A percentile compares a stretch with the other conserved stretches of the same genome.
These are phyloP conservation scores for Orycteropus afer DNA, from an alignment of 2,113 vertebrate species.

Conservation along the genomic window DNA sequence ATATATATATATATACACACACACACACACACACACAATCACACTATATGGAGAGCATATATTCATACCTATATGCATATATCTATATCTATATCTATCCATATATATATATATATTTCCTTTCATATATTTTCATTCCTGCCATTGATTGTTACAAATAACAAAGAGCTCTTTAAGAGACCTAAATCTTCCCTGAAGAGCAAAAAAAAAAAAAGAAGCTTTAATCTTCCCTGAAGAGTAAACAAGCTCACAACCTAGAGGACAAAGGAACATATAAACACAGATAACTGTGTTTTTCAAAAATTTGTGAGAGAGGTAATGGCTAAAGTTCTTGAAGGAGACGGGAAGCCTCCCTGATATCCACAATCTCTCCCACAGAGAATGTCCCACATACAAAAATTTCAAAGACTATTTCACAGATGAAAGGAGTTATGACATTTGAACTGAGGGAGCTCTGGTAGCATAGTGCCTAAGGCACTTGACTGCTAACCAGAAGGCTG, in stretches of 20 bases:
- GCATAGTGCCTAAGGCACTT: too few species aligned
- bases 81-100: too few species aligned
- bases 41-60: not conserved
- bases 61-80: fast-evolving
- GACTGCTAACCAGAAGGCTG: too few species aligned
- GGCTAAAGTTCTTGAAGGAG: not conserved
- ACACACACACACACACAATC: too few species aligned
- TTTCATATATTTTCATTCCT: not conserved
- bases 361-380: not conserved
- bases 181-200: too few species aligned
- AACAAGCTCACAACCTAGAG: not conserved
- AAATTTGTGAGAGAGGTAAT: not conserved
- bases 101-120: too few species aligned
- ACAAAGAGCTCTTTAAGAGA: not conserved
- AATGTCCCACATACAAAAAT: not conserved
- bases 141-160: not conserved
- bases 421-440: slow-evolving; percentile 12
- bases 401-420: not conserved
- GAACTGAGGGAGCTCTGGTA: too few species aligned
- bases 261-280: not conserved
- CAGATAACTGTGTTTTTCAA: not conserved
- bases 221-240: not conserved
- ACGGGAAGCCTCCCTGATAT: not conserved
- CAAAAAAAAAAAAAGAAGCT: too few species aligned
- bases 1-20: too few species aligned